Evolutionary conservation across 2,888 invertebrate species (phyloP), one percentile per base, ranked within the genome.

Genomic region (Apoderus coryli): DNA sequence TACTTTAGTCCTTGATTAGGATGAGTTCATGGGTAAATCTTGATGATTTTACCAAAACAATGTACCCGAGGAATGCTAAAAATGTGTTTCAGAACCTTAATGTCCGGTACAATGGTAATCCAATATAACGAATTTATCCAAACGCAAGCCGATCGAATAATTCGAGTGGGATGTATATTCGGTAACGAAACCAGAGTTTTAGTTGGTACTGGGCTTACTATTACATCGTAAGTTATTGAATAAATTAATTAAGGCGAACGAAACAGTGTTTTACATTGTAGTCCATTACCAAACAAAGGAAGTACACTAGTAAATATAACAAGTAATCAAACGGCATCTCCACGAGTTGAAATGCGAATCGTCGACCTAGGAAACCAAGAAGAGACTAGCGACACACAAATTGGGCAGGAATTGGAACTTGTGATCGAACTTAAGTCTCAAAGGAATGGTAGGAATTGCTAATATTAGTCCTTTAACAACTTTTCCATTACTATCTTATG

Each of bases 51-150:
- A n/a, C n/a, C n/a, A n/a, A n/a, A n/a, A n/a, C n/a, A n/a, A n/a
- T n/a, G n/a, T n/a, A n/a, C n/a, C n/a, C n/a, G n/a, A n/a, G n/a
- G n/a, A n/a, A n/a, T n/a, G n/a, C n/a, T n/a, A n/a, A n/a, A n/a
- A n/a, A n/a, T n/a, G n/a, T 22, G 13, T 48, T 48, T 39, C 46
- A 82, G 82, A 48, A 79, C 77, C 3, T 67, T 81, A 48, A 70
- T 79, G 24, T 76, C 77, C 47, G 75, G 74, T 13, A 70, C 79
- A 48, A 66, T 86, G 44, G 74, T 85, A 46, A 68, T 88, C 29
- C 86, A 86, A 54, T 78, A 79, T 56, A 85, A 86, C 57, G 72
- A 76, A 1, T 72, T 84, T 42, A 80, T 88, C 35, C 85, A 86
- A 57, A 77, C 82, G 10, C 75, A 81, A 35, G 82, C 81, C 0